Evolutionary conservation across 2,888 invertebrate species (phyloP), one percentile per base, ranked within the genome.

Genomic region (Ophonus ardosiacus): DNA sequence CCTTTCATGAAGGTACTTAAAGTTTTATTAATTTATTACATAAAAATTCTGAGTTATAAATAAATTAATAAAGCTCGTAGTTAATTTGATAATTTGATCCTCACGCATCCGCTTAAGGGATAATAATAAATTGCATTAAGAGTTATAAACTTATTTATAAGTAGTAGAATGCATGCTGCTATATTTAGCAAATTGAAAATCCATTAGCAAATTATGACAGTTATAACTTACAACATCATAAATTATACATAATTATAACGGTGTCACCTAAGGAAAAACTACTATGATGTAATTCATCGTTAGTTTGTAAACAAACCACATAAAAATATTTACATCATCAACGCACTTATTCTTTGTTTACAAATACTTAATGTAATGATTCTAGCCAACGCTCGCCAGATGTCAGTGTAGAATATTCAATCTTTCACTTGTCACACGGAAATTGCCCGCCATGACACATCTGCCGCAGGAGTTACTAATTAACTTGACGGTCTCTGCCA

Each of bases 171-270:
- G 43, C 43, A 10, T 6, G 13, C 13, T 13, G 43, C 43, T 51
- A 51, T 51, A 51, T 51, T 51, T 51, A 51, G 43, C 43, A 51
- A 8, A 8, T 8, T 51, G 43, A 51, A 17, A 59, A 59, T 15
- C 59, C 17, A 59, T 59, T 59, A 59, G 43, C 43, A 59, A 59
- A 59, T 59, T 15, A 59, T 59, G 59, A 59, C 59, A 59, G 59
- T 15, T 59, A 59, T 59, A n/a, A 59, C 59, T 7, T 17, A 0
- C 59, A 17, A 10, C 15, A 17, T 21, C 8, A 18, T 63, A 63
- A 63, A 63, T 63, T 63, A 63, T 21, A 10, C 18, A 63, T 63
- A 68, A 68, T 68, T n/a, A 68, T 38, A 68, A 68, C 68, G 68
- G 31, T 68, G 38, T 13, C n/a, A 68, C 24, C 38, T 13, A 15